Evolutionary conservation across 2,888 invertebrate species (phyloP).

Genomic region (Rhopalosiphum nymphaeae): DNA sequence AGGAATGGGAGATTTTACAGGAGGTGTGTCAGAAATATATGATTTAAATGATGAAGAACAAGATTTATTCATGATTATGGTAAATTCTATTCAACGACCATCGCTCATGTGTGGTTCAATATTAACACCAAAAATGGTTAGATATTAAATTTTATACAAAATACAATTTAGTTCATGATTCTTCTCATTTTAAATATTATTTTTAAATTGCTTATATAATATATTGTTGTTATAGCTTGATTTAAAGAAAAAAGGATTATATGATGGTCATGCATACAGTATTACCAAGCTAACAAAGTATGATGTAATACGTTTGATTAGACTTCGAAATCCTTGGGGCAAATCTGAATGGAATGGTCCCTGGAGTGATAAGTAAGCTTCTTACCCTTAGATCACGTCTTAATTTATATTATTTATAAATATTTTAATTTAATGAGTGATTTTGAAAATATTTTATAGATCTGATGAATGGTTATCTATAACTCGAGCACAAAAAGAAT

Average conservation of each 20-base stretch:
- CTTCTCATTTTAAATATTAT: not conserved
- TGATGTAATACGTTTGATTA: slow-evolving; percentile 85
- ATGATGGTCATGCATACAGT: slow-evolving; percentile 94
- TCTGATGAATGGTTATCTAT: slow-evolving; percentile 94
- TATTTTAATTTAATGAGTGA: not conserved
- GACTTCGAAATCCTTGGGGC: slow-evolving; percentile 95
- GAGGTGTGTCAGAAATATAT: slow-evolving; percentile 94
- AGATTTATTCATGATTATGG: slow-evolving; percentile 87
- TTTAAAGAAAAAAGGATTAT: slow-evolving; percentile 83
- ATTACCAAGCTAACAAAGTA: slow-evolving; percentile 82
- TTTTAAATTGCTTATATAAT: not conserved
- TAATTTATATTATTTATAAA: not conserved
- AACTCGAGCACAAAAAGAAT: slow-evolving; percentile 85
- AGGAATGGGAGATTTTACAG: slow-evolving; percentile 99
- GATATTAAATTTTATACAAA: not conserved
- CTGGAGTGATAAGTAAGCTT: slow-evolving; percentile 86
- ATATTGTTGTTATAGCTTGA: slow-evolving; percentile 77
- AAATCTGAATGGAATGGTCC: slow-evolving; percentile 95
- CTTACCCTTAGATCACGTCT: not conserved
- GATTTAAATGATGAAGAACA: slow-evolving; percentile 83
- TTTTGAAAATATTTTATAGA: slow-evolving; percentile 70
- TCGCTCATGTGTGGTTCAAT: slow-evolving; percentile 97
- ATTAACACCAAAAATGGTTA: not conserved
- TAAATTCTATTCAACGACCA: slow-evolving; percentile 90
- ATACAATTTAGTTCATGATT: not conserved